These are phyloP conservation scores for Eupeodes corollae DNA, from an alignment of 1,140 invertebrate species.

Conservation along the genomic window DNA sequence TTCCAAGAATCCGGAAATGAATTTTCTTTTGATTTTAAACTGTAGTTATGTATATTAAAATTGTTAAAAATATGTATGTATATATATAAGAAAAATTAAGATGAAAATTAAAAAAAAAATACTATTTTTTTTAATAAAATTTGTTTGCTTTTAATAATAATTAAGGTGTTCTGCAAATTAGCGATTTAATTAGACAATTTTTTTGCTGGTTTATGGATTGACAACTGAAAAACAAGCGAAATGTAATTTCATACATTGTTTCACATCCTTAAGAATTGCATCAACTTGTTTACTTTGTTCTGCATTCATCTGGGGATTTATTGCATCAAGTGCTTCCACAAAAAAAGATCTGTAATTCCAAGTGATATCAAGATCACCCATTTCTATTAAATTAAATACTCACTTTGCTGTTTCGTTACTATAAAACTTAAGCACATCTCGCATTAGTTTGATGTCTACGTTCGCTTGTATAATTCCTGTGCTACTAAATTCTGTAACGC, in stretches of 20 bases:
- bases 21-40: slow-evolving; percentile 23
- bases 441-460: slow-evolving; percentile 29
- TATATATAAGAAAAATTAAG: no score
- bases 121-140: background rate
- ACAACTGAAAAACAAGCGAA: slow-evolving; percentile 33
- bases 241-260: slow-evolving; percentile 36
- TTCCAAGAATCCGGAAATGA: slow-evolving; percentile 44
- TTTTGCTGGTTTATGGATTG: slow-evolving; percentile 15
- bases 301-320: slow-evolving; percentile 25
- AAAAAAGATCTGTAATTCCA: slow-evolving; percentile 25
- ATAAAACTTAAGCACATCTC: slow-evolving; percentile 28
- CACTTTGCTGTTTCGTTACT: slow-evolving; percentile 35
- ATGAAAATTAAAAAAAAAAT: background rate
- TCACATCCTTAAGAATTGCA: slow-evolving; percentile 31
- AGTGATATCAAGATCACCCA: background rate
- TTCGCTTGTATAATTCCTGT: slow-evolving; percentile 33
- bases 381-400: slow-evolving; percentile 3
- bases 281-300: slow-evolving; percentile 32
- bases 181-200: background rate
- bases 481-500: slow-evolving; percentile 40
- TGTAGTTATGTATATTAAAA: slow-evolving; percentile 7
- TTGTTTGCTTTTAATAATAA: background rate
- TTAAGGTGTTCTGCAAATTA: background rate
- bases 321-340: slow-evolving; percentile 33
- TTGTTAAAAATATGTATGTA: no score